Percentiles rank a stretch among this genome's conserved stretches.
phyloP scores from a whole-genome alignment of 2,888 invertebrate genomes.

The Hetaerina titia region DNA sequence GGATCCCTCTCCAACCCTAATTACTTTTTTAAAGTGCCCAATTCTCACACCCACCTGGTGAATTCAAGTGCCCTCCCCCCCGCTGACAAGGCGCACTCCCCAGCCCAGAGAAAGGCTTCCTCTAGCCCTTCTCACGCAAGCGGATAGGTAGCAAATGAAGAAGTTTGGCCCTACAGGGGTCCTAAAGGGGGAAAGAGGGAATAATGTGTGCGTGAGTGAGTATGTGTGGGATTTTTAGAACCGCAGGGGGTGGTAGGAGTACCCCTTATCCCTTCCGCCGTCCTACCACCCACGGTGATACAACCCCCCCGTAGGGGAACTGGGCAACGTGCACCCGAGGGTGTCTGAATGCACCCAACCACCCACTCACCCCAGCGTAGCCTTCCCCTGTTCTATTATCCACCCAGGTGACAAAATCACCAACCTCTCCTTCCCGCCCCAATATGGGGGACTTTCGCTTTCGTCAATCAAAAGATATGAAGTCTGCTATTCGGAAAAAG shows the following conservation, averaged over 20 bases:
- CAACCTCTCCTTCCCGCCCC: no score
- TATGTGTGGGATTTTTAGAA: background rate
- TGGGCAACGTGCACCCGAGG: conserved; percentile 43
- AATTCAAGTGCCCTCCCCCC: background rate
- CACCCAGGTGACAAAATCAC: no score
- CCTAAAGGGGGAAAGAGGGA: background rate
- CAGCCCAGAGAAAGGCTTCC: background rate
- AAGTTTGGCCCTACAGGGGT: background rate
- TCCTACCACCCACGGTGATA: background rate
- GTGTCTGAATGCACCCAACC: background rate
- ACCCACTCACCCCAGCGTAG: no score
- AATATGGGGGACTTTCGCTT: no score
- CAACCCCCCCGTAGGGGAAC: background rate
- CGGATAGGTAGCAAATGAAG: background rate
- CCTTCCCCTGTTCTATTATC: no score
- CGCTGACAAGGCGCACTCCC: background rate
- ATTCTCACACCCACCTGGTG: background rate
- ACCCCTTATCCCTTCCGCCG: background rate
- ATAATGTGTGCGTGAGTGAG: background rate
- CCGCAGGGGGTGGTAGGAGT: conserved; percentile 20
- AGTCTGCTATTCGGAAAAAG: no score
- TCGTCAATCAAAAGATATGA: no score
- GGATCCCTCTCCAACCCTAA: background rate
- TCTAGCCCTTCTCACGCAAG: background rate
- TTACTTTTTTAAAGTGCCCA: background rate